Evolutionary conservation across 2,113 vertebrate genomes (phyloP).

Genomic region (Glaucidium brasilianum): DNA sequence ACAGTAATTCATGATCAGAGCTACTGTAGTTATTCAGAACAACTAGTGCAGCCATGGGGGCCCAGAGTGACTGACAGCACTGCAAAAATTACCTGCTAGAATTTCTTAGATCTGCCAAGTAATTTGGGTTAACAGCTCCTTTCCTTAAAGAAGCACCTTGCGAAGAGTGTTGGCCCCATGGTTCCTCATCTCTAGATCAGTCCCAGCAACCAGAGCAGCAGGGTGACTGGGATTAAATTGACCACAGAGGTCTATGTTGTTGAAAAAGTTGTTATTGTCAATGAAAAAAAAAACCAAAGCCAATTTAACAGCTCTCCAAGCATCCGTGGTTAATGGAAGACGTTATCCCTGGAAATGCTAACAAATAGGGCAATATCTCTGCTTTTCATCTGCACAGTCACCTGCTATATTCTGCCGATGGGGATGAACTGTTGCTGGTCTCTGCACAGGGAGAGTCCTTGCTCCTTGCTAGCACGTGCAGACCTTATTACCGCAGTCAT

Average conservation of each 20-base stretch:
- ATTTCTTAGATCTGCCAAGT: constrained; percentile 26
- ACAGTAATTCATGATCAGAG: constrained; percentile 64
- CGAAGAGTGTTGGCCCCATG: background rate
- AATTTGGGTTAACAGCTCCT: constrained; percentile 32
- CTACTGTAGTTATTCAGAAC: constrained; percentile 40
- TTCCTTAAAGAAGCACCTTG: background rate
- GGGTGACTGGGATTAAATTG: background rate
- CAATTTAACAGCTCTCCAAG: background rate
- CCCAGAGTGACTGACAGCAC: constrained; percentile 38
- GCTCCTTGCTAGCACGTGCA: background rate
- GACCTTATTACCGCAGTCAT: background rate
- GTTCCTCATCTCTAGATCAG: background rate
- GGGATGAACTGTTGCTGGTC: background rate
- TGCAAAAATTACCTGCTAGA: constrained; percentile 50
- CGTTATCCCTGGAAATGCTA: background rate
- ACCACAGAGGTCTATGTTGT: background rate
- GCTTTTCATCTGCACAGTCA: background rate
- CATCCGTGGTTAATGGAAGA: background rate
- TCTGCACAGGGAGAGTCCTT: background rate
- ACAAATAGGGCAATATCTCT: background rate
- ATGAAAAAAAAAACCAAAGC: background rate
- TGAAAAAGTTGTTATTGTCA: background rate
- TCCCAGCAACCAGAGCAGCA: background rate
- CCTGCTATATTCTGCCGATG: background rate
- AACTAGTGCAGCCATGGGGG: constrained; percentile 19